A percentile compares a stretch with the other conserved stretches of the same genome.
Conservation (phyloP, 2,113 vertebrate species). For the Pteronura brasiliensis region DNA sequence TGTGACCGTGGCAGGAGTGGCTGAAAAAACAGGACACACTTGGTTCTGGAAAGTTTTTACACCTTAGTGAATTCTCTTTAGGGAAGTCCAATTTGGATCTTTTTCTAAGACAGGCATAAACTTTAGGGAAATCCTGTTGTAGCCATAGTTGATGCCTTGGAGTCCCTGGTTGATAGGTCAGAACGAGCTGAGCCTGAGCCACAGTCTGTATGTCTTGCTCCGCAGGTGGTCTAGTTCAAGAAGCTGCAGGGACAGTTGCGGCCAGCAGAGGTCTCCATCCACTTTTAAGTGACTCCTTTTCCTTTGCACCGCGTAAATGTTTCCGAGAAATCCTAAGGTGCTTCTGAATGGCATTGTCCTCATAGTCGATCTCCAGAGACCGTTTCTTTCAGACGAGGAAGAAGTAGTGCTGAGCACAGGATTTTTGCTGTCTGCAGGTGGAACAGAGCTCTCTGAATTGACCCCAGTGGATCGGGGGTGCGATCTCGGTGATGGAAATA, state of each 20-base stretch:
- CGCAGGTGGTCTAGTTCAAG: rapidly evolving
- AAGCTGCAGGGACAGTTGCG: constrained; percentile 43
- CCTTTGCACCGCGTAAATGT: background rate
- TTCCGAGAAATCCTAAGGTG: background rate
- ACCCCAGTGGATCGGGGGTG: background rate
- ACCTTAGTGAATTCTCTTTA: background rate
- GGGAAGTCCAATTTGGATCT: background rate
- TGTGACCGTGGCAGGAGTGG: background rate
- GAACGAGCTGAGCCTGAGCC: background rate
- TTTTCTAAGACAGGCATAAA: background rate
- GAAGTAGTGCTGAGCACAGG: background rate
- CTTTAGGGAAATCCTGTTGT: background rate
- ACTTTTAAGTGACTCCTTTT: constrained; percentile 53
- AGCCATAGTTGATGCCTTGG: no score
- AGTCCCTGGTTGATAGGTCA: background rate
- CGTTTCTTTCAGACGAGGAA: background rate
- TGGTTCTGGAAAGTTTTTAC: background rate
- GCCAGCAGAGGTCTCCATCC: constrained; percentile 81
- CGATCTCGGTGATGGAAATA: background rate
- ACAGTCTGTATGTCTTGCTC: background rate
- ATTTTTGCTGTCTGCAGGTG: background rate
- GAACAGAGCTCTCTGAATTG: background rate
- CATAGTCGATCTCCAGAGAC: background rate
- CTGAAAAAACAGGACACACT: background rate
- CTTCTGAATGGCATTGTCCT: background rate